Base-by-base conservation (phyloP, 2,888 invertebrate species). In the Ligdia adustata region DNA sequence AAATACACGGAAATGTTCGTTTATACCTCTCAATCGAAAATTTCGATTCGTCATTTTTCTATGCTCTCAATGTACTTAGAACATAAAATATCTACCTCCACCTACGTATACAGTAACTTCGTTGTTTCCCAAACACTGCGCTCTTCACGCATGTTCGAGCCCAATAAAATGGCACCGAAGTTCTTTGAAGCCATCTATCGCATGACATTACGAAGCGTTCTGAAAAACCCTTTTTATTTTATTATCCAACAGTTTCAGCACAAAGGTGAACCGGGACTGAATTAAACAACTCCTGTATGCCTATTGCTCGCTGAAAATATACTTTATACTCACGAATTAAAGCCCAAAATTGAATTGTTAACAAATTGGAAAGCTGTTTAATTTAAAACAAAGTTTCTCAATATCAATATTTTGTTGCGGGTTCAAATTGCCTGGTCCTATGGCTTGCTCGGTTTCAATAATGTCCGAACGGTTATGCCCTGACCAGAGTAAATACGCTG, bases 251-350 rank as follows among this genome's bases (percentile, higher is more conserved):
- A 22, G 22, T 22, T 22, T 63, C 45, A 58, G 58, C 72, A 74
- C 74, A 81, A 77, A 79, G 80, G 79, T 76, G 69, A 67, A 65
- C 66, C 60, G 66, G 61, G 71, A 57, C 69, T 57, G 74, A 79
- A 79, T 79, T 78, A 80, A 79, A 79, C 73, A 75, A 72, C 70
- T 70, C 69, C 60, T 43, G 57, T 45, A 57, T 49, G 28, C 34
- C 27, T 47, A 45, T 43, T 55, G 56, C 50, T 57, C 56, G 52
- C 40, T 48, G 26, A 70, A 65, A 63, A 43, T 56, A 58, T 65
- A 67, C 72, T 66, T 66, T 75, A 64, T 49, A 39, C 26, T 33
- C 37, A 39, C 34, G 20, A 5, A 20, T 48, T 69, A 69, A 60
- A 66, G 65, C 59, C 52, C 43, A 60, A 62, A 65, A 55, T 73